Conservation (phyloP, 2,113 vertebrate species). For the Procavia capensis region DNA sequence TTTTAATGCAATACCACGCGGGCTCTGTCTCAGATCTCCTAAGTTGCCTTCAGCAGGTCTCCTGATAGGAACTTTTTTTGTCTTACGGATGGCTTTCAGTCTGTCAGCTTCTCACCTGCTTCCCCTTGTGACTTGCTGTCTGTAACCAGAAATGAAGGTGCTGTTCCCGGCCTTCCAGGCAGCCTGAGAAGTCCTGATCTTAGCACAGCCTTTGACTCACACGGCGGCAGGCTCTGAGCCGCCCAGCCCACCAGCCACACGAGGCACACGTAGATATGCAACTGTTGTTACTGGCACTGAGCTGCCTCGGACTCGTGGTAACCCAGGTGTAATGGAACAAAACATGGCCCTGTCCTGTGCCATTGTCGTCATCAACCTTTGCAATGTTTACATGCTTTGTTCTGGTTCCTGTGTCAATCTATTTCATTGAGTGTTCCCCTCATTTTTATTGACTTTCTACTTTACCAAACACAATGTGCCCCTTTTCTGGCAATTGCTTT, state of each 20-base stretch:
- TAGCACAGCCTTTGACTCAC: neutral
- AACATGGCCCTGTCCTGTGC: too few species aligned
- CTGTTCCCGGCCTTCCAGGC: neutral
- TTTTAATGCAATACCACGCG: too few species aligned
- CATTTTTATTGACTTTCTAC: neutral
- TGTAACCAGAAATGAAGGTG: neutral
- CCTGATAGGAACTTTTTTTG: neutral
- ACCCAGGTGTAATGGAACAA: too few species aligned
- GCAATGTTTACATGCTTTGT: neutral
- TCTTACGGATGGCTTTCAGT: neutral
- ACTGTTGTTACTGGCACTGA: too few species aligned
- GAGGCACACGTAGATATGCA: too few species aligned
- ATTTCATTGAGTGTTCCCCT: neutral
- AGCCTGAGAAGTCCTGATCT: neutral
- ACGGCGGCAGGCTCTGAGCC: neutral
- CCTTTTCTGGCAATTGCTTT: neutral
- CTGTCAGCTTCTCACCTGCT: neutral
- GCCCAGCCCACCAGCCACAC: neutral
- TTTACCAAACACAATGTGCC: neutral
- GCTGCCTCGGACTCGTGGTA: too few species aligned
- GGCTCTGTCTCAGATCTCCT: neutral
- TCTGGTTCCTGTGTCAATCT: neutral
- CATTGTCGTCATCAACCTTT: neutral
- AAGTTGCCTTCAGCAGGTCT: neutral
- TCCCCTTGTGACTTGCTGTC: neutral